Percentiles rank a stretch among this genome's conserved stretches.
These are phyloP conservation scores for Hemiprocne comata DNA, from an alignment of 2,113 vertebrate species.

Conservation along the genomic window DNA sequence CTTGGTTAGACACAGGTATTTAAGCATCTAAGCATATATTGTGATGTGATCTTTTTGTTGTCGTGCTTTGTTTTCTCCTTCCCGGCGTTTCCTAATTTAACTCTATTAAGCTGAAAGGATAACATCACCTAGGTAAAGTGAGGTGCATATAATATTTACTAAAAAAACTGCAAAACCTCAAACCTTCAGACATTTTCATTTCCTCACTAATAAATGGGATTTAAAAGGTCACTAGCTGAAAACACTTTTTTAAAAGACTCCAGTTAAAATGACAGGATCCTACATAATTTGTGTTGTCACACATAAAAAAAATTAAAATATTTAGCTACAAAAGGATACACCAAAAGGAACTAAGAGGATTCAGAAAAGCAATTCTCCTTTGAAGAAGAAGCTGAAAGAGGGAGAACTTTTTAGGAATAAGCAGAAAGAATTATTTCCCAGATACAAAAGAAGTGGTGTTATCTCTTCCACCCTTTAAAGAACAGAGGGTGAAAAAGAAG, in stretches of 20 bases:
- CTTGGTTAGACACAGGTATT: not conserved
- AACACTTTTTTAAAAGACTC: not conserved
- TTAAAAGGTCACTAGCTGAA: not conserved
- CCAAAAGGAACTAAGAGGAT: not conserved
- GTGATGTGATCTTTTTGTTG: not conserved
- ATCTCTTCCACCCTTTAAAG: slow-evolving; percentile 55
- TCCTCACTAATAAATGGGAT: not conserved
- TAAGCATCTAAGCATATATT: not conserved
- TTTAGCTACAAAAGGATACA: not conserved
- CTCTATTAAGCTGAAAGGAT: not conserved
- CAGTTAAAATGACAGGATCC: not conserved
- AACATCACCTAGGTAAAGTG: not conserved
- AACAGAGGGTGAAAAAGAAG: slow-evolving; percentile 57
- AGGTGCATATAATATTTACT: not conserved
- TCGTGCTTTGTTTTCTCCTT: not conserved
- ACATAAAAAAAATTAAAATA: not conserved
- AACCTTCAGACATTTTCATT: not conserved
- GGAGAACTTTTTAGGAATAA: not conserved
- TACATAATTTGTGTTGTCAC: not conserved
- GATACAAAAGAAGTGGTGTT: slow-evolving; percentile 24
- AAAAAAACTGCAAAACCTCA: not conserved
- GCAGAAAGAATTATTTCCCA: not conserved
- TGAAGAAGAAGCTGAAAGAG: slow-evolving; percentile 31
- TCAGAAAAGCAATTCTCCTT: not conserved
- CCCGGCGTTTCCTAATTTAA: not conserved